Conservation (phyloP, 2,888 invertebrate species). For the Archaeoteleia sp. region DNA sequence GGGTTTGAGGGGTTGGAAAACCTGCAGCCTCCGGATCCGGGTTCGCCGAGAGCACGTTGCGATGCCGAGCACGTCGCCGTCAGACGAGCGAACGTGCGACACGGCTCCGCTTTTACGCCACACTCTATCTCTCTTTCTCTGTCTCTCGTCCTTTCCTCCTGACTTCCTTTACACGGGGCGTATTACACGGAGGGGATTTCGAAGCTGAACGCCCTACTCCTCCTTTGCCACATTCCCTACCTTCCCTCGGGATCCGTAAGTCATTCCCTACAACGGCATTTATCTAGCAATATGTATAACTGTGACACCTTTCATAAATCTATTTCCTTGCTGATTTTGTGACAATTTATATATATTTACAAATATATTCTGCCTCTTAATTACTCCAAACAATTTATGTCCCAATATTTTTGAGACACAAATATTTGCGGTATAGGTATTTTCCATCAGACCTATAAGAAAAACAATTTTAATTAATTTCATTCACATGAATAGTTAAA, state of each 20-base stretch:
- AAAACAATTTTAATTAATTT: no score
- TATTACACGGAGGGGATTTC: slow-evolving; percentile 43
- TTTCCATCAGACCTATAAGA: no score
- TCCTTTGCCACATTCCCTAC: slow-evolving; percentile 25
- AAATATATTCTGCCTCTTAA: no score
- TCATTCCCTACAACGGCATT: slow-evolving; percentile 51
- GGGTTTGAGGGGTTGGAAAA: slow-evolving; percentile 37
- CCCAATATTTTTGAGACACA: no score
- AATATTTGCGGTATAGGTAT: no score
- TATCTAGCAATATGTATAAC: slow-evolving; percentile 34
- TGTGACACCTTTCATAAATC: slow-evolving; percentile 1
- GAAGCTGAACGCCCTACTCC: slow-evolving; percentile 57
- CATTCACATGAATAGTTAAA: no score
- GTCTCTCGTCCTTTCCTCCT: slow-evolving; percentile 36
- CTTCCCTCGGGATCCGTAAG: slow-evolving; percentile 56
- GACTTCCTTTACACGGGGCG: slow-evolving; percentile 40
- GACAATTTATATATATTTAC: no score
- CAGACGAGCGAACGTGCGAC: slow-evolving; percentile 75
- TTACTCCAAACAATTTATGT: no score
- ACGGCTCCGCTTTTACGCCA: slow-evolving; percentile 75
- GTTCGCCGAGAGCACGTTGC: slow-evolving; percentile 61
- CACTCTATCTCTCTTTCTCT: slow-evolving; percentile 40
- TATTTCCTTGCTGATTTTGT: neutral
- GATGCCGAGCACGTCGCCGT: slow-evolving; percentile 73
- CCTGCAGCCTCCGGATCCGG: slow-evolving; percentile 46